Evolutionary conservation across 2,797 vertebrate species (phyloP).

Genomic region (Schizopygopsis pylzovi): DNA sequence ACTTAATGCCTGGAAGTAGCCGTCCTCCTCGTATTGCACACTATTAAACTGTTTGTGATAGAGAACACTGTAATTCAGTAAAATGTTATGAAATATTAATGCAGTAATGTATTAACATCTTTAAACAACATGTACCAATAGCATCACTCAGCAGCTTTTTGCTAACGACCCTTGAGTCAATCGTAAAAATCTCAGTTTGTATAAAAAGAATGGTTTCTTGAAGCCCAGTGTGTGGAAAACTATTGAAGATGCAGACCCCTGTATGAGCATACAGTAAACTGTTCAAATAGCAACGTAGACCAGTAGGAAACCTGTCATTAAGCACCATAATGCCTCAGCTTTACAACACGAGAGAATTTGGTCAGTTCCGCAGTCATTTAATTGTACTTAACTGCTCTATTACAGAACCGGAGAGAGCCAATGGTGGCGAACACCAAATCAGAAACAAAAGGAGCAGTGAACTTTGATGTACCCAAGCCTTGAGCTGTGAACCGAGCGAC

Average conservation of each 20-base stretch:
- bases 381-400: conserved; percentile 61
- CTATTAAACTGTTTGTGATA: not conserved
- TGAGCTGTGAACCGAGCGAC: conserved; percentile 54
- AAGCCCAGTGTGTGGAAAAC: conserved; percentile 23
- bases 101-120: not conserved
- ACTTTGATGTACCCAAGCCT: conserved; percentile 69
- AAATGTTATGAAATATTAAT: not conserved
- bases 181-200: not conserved
- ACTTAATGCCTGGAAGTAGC: too few species aligned
- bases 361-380: conserved; percentile 46
- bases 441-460: conserved; percentile 63
- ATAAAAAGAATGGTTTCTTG: not conserved
- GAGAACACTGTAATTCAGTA: not conserved
- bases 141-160: not conserved
- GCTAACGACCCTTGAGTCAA: conserved; percentile 6
- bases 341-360: conserved; percentile 42
- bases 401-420: conserved; percentile 57
- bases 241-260: conserved; percentile 12
- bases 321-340: conserved; percentile 25
- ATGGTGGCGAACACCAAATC: conserved; percentile 58
- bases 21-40: too few species aligned
- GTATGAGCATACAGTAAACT: conserved; percentile 34
- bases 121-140: conserved; percentile 7
- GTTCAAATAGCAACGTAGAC: conserved; percentile 36
- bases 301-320: conserved; percentile 48